These are phyloP conservation scores for Acleris cristana DNA, from an alignment of 2,888 invertebrate genomes.

Conservation along the genomic window DNA sequence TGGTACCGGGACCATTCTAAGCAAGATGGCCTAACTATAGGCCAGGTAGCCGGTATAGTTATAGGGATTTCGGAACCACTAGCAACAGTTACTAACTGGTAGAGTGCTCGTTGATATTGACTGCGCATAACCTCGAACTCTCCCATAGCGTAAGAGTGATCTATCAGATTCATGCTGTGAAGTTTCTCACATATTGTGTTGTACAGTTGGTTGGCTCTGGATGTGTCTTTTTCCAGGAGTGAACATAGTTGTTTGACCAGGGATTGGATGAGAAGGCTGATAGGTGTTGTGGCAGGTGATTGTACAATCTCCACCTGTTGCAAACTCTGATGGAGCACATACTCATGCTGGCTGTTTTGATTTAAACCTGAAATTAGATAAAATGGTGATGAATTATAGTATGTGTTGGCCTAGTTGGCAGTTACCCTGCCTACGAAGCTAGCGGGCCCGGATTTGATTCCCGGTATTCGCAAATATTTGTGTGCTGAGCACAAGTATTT, in stretches of 20 bases:
- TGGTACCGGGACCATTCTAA: conserved; percentile 86
- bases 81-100: conserved; percentile 85
- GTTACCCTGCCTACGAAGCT: too few species aligned
- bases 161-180: conserved; percentile 87
- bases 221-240: conserved; percentile 85
- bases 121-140: conserved; percentile 88
- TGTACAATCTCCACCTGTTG: conserved; percentile 71
- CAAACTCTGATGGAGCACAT: conserved; percentile 63
- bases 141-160: conserved; percentile 87
- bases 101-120: conserved; percentile 87
- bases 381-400: conserved; percentile 10
- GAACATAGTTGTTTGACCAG: conserved; percentile 87
- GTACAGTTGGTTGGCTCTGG: conserved; percentile 85
- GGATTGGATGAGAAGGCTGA: conserved; percentile 88
- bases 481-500: too few species aligned
- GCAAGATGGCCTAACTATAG: conserved; percentile 76
- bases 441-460: too few species aligned
- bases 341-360: conserved; percentile 62
- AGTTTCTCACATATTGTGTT: conserved; percentile 87
- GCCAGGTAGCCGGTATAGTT: conserved; percentile 78
- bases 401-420: too few species aligned
- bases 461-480: too few species aligned
- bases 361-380: conserved; percentile 59
- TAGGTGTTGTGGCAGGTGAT: conserved; percentile 80
- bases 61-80: conserved; percentile 81